Percentiles rank a stretch among this genome's conserved stretches.
phyloP scores from a whole-genome alignment of 2,797 vertebrate species.

The Onychomys arenicola region DNA sequence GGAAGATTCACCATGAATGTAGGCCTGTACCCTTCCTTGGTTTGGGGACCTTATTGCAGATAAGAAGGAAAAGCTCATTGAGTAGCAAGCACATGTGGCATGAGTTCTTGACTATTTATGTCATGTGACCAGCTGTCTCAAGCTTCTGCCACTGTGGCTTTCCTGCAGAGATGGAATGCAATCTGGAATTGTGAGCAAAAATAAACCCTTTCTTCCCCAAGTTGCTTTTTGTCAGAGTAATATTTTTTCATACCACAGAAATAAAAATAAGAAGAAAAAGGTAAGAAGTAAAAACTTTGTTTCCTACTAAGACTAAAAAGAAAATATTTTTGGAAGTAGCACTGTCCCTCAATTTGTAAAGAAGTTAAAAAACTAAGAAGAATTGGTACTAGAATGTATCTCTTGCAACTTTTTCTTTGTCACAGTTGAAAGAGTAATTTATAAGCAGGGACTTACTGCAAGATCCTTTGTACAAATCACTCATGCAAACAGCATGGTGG shows the following conservation, averaged over 20 bases:
- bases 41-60: not conserved
- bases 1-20: not conserved
- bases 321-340: not conserved
- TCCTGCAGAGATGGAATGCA: not conserved
- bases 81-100: not conserved
- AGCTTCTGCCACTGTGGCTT: not conserved
- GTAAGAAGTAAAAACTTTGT: not conserved
- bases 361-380: conserved; percentile 2
- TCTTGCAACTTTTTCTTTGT: not conserved
- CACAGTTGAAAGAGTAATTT: not conserved
- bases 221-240: not conserved
- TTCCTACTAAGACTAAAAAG: not conserved
- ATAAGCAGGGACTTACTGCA: not conserved
- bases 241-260: not conserved
- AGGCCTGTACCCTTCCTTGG: not conserved
- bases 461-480: not conserved
- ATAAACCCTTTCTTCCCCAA: not conserved
- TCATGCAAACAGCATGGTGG: not conserved
- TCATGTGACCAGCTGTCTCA: not conserved
- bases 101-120: not conserved
- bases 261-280: not conserved
- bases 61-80: not conserved
- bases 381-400: not conserved
- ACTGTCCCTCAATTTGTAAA: not conserved
- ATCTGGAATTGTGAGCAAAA: not conserved